Base-by-base conservation (phyloP, 92 coral and sea anemone species). In the Palythoa grandiflora region DNA sequence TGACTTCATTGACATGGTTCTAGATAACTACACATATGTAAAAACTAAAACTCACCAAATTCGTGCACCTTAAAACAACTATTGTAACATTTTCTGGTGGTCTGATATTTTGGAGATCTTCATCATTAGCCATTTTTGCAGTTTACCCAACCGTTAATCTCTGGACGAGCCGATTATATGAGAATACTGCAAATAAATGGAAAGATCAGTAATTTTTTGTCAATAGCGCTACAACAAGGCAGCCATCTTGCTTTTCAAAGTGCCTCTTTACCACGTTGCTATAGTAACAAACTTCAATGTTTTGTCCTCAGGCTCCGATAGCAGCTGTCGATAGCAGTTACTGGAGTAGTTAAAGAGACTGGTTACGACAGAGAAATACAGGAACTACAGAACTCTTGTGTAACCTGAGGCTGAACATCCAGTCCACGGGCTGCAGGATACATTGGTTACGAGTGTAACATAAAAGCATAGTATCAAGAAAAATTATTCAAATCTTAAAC, bases 31-130 rank as follows among this genome's bases (percentile, higher is more conserved):
- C 9, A 38, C 17, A 19, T n/a, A 71, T 21, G 28, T 54, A 28
- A 10, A 2, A 47, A 17, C 20, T 83, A 36, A 51, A 59, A 76
- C 98, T 89, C 85, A 97, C 99, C 98, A 97, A 84, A 88, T 94
- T 97, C 59, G 83, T 92, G 77, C 98, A 95, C 63, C 94, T 93
- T 61, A 87, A 85, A 13, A 97, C 96, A 36, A 87, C 87, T 72
- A 97, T 54, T 36, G 89, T 87, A 59, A 97, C 93, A 28, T 65
- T 70, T 84, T 97, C 99, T 40, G 99, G 99, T 12, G 96, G 79
- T 77, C 99, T 89, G 52, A 92, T 79, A 83, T 77, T 61, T 6
- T 88, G 91, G 60, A 80, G 52, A 12, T 92, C 93, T 86, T 87
- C 94, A 37, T 95, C 99, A 84, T 89, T 92, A 38, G 98, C 95